Percentiles rank a stretch among this genome's conserved stretches.
These are phyloP conservation scores for Pomacea canaliculata DNA, from an alignment of 2,888 invertebrate genomes.

Conservation along the genomic window DNA sequence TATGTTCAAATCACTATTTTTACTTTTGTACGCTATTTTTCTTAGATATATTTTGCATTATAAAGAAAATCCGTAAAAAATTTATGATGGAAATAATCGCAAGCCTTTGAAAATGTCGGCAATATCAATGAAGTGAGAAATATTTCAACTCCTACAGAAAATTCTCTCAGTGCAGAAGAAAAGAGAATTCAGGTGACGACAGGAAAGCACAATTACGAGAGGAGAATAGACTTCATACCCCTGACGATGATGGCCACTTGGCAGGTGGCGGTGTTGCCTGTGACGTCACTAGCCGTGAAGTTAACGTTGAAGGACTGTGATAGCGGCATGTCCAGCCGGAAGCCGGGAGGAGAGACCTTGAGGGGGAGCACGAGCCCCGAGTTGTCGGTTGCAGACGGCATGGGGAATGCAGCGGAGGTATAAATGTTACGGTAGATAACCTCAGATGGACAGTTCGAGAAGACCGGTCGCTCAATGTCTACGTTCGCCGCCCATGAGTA, in stretches of 20 bases:
- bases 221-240: slow-evolving; percentile 33
- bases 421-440: slow-evolving; percentile 28
- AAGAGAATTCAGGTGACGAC: too few species aligned
- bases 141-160: too few species aligned
- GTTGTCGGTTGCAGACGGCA: slow-evolving; percentile 38
- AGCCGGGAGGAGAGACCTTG: slow-evolving; percentile 6
- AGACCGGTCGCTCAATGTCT: slow-evolving; percentile 29
- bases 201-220: too few species aligned
- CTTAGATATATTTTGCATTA: too few species aligned
- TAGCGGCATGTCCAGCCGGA: slow-evolving; percentile 4
- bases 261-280: slow-evolving; percentile 39
- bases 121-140: too few species aligned
- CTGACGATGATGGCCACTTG: slow-evolving; percentile 40
- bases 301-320: slow-evolving; percentile 22
- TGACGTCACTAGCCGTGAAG: slow-evolving; percentile 39
- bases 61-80: too few species aligned
- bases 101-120: too few species aligned
- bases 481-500: neutral
- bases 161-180: too few species aligned
- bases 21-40: too few species aligned
- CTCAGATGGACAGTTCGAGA: slow-evolving; percentile 32
- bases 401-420: slow-evolving; percentile 9
- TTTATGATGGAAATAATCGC: too few species aligned
- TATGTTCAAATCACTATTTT: too few species aligned
- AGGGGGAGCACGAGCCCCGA: slow-evolving; percentile 29